Evolutionary conservation across 2,888 invertebrate species (phyloP).

Genomic region (Leptinotarsa haldemani): DNA sequence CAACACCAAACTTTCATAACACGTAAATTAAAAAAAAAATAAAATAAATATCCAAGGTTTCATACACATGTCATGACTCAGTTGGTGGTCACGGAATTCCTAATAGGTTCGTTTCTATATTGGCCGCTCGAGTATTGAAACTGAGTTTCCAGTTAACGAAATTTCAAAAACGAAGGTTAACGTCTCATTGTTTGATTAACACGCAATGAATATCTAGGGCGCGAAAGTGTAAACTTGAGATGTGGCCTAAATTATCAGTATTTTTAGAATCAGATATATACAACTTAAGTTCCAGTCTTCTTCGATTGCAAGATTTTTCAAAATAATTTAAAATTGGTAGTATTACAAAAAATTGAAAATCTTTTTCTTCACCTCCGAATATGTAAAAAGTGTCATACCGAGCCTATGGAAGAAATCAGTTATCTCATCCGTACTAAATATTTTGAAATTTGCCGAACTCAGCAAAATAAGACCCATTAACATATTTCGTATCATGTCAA

Average conservation of each 20-base stretch:
- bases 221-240: not conserved
- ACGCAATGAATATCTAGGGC: constrained; percentile 4
- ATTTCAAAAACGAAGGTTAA: constrained; percentile 1
- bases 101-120: not conserved
- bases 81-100: not conserved
- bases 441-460: too few species aligned
- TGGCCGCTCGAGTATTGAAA: not conserved
- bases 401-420: too few species aligned
- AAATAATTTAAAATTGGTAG: too few species aligned
- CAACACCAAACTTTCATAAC: not conserved
- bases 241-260: not conserved
- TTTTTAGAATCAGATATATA: too few species aligned
- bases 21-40: not conserved
- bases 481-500: too few species aligned
- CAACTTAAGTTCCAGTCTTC: too few species aligned
- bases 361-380: too few species aligned
- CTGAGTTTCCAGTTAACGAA: not conserved
- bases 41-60: not conserved
- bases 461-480: too few species aligned
- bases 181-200: constrained; percentile 6
- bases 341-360: too few species aligned
- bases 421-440: too few species aligned
- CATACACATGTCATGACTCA: not conserved
- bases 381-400: too few species aligned
- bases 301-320: too few species aligned